These are phyloP conservation scores for Trematomus bernacchii DNA, from an alignment of 2,797 vertebrate species.

Conservation along the genomic window DNA sequence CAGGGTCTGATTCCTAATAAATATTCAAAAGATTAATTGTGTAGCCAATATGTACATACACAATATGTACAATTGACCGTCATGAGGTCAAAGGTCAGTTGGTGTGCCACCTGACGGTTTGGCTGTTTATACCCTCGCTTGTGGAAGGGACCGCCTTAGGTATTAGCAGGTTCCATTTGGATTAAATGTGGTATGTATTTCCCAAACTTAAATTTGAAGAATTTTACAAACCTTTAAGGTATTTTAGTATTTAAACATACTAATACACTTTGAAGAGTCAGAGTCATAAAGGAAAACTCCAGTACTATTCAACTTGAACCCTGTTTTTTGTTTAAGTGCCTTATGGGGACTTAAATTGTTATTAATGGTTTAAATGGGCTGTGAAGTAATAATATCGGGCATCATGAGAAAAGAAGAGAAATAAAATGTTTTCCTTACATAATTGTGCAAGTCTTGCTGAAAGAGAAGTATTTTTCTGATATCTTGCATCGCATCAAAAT, in stretches of 20 bases:
- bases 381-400: too few species aligned
- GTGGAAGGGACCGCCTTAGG: slow-evolving; percentile 27
- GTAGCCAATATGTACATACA: slow-evolving; percentile 31
- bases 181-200: slow-evolving; percentile 7
- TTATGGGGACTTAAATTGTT: too few species aligned
- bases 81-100: slow-evolving; percentile 62
- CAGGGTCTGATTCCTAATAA: slow-evolving; percentile 52
- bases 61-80: slow-evolving; percentile 47
- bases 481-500: too few species aligned
- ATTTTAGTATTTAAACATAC: not conserved
- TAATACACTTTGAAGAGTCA: not conserved
- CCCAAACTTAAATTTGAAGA: not conserved
- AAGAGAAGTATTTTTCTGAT: too few species aligned
- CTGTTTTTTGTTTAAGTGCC: too few species aligned
- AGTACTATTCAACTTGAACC: too few species aligned
- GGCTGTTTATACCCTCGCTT: slow-evolving; percentile 36
- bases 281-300: not conserved
- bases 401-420: too few species aligned
- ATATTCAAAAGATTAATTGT: slow-evolving; percentile 46
- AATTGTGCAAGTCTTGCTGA: too few species aligned
- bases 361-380: too few species aligned
- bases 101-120: slow-evolving; percentile 45
- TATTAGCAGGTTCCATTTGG: slow-evolving; percentile 46
- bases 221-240: not conserved
- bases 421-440: too few species aligned